These are phyloP conservation scores for Lucinisca nassula DNA, from an alignment of 2,888 invertebrate species.

Conservation along the genomic window DNA sequence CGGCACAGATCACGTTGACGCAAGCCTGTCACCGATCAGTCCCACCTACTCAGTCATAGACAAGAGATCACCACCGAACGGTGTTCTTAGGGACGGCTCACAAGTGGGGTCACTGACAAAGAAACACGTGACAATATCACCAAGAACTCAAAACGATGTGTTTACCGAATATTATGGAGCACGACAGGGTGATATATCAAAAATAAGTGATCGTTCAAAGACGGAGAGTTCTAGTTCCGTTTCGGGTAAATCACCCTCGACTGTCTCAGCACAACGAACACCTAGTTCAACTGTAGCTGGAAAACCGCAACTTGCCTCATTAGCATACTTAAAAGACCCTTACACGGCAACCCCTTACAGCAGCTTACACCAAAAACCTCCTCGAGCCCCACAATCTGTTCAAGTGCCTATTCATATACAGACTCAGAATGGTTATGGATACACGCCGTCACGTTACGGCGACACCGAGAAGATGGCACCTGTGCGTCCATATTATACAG, in stretches of 20 bases:
- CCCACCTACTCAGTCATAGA: slow-evolving; percentile 73
- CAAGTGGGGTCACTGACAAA: slow-evolving; percentile 71
- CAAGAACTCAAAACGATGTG: slow-evolving; percentile 23
- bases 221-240: neutral
- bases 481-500: slow-evolving; percentile 57
- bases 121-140: slow-evolving; percentile 80
- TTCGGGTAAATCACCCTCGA: neutral
- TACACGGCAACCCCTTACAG: slow-evolving; percentile 60
- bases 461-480: slow-evolving; percentile 49
- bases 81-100: slow-evolving; percentile 71
- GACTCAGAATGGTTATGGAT: slow-evolving; percentile 38
- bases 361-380: slow-evolving; percentile 46
- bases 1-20: slow-evolving; percentile 63
- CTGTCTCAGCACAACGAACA: neutral
- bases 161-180: neutral
- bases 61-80: slow-evolving; percentile 75
- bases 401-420: slow-evolving; percentile 60
- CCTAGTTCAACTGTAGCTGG: neutral
- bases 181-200: slow-evolving; percentile 28
- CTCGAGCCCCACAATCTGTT: slow-evolving; percentile 7
- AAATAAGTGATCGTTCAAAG: slow-evolving; percentile 1
- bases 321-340: slow-evolving; percentile 65
- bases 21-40: slow-evolving; percentile 62
- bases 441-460: slow-evolving; percentile 27
- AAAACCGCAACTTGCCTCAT: slow-evolving; percentile 54